Conservation (phyloP, 2,888 invertebrate species). For the Rotaria magnacalcarata region DNA sequence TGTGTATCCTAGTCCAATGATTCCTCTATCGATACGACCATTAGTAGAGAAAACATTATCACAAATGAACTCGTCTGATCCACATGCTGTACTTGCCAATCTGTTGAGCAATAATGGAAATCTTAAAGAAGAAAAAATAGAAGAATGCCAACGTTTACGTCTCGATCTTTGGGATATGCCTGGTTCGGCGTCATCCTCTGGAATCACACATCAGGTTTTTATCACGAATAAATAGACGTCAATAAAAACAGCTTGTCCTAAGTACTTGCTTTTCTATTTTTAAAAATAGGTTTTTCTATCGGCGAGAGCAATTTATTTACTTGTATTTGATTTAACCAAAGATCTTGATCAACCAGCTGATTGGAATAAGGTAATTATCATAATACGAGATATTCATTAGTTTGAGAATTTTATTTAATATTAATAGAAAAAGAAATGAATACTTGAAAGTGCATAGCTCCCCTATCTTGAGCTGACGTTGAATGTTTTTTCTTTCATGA, state of each 20-base stretch:
- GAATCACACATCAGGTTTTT: slow-evolving; percentile 32
- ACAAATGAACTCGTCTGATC: slow-evolving; percentile 2
- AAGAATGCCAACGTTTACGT: background rate
- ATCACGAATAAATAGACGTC: background rate
- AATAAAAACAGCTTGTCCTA: no score
- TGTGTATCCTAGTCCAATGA: background rate
- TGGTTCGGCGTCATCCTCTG: slow-evolving; percentile 51
- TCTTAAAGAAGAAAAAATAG: background rate
- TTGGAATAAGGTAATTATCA: background rate
- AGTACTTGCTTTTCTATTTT: no score
- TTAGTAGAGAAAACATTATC: background rate
- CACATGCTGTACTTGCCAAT: background rate
- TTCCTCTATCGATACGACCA: background rate
- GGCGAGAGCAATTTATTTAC: slow-evolving; percentile 57
- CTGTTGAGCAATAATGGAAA: background rate
- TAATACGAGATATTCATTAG: no score
- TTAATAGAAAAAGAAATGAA: no score
- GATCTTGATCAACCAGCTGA: slow-evolving; percentile 51
- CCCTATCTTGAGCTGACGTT: no score
- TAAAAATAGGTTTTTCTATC: slow-evolving; percentile 56
- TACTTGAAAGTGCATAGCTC: no score
- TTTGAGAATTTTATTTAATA: no score
- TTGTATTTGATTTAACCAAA: slow-evolving; percentile 58
- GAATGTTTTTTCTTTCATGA: no score
- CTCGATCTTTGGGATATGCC: slow-evolving; percentile 56